Base-by-base conservation (phyloP, 1,140 invertebrate species). In the Plectrocnemia conspersa region DNA sequence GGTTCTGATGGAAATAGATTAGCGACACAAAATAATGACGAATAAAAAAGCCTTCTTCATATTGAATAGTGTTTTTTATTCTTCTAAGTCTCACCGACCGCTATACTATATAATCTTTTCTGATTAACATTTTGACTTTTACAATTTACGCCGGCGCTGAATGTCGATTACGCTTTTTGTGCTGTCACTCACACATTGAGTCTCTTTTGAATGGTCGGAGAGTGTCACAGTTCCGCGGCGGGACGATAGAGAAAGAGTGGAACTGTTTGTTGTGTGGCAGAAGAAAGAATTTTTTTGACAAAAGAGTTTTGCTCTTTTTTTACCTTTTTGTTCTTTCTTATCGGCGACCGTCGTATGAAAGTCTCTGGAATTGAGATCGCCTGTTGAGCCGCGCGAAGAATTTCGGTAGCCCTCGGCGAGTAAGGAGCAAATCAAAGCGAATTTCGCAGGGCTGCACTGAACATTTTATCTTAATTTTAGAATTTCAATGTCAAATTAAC, bases 331-430 rank as follows among this genome's bases (percentile, higher is more conserved):
- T 23, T 25, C n/a, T 27, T 9, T 15, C 44, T 15, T 32, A 32
- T 47, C 23, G 47, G 47, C 47, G 19, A 38, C 24, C 21, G 35
- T 15, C 23, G 10, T 19, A 47, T 47, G 44, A 47, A 47, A 47
- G 44, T 11, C 44, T 47, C 23, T 47, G 44, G 44, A 47, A 47
- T 47, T 47, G 47, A 50, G 47, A 50, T 50, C 47, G 47, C 21
- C 47, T 50, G 7, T 38, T 23, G 47, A 38, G 47, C 27, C 18
- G 27, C 47, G 47, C 33, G 25, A 50, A 50, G 47, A 50, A 50
- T 50, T 50, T 50, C 47, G 47, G 47, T 50, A 50, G 47, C 32
- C 47, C 33, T 50, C 41, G 41, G 41, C 47, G 47, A 33, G 22
- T 40, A 36, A 40, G 24, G 47, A 47, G 13, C 44, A 47, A 32